Conservation (phyloP, 2,797 vertebrate species). For the Oreochromis mossambicus region DNA sequence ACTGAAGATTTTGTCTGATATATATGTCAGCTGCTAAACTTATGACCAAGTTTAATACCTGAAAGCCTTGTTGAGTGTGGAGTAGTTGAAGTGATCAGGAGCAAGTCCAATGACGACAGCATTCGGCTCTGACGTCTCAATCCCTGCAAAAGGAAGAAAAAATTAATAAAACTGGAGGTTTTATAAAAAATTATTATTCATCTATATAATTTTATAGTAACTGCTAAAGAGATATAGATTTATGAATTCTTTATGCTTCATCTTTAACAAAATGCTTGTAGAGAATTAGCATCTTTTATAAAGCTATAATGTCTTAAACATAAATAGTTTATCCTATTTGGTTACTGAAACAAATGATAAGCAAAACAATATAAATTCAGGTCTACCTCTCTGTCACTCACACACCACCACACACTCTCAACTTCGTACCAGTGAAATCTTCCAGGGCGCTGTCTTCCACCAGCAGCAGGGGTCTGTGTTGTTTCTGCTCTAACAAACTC, state of each 20-base stretch:
- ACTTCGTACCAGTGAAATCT: constrained; percentile 84
- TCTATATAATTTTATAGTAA: not conserved
- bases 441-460: constrained; percentile 87
- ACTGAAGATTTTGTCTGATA: not conserved
- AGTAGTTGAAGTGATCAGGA: constrained; percentile 90
- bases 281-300: not conserved
- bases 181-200: not conserved
- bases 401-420: not conserved
- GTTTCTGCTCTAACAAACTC: constrained; percentile 83
- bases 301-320: not conserved
- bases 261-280: not conserved
- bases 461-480: constrained; percentile 85
- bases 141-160: constrained; percentile 67
- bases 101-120: constrained; percentile 92
- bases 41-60: constrained; percentile 62
- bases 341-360: not conserved
- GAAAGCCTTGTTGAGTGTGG: constrained; percentile 90
- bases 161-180: not conserved
- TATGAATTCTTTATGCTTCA: not conserved
- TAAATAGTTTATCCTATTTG: not conserved
- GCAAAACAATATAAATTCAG: not conserved
- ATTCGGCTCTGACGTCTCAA: constrained; percentile 85
- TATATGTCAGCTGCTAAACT: not conserved
- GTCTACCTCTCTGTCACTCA: not conserved
- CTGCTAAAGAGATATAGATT: not conserved